Conservation (phyloP, 2,888 invertebrate genomes). For the Scaptomyza polygonia region DNA sequence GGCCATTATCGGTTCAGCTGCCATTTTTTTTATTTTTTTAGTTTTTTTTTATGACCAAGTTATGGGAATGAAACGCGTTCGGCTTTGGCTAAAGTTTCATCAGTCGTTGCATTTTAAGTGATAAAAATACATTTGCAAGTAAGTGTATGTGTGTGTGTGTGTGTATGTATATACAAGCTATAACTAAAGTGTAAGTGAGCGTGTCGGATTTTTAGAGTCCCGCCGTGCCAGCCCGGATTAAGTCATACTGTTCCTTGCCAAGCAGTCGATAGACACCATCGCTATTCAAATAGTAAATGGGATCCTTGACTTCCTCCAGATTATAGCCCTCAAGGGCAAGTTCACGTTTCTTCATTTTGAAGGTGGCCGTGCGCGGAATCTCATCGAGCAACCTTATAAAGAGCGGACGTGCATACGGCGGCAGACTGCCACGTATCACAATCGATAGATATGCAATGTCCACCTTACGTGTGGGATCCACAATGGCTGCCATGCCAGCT, state of each 20-base stretch:
- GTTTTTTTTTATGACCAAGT: conserved; percentile 60
- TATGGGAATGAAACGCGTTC: conserved; percentile 65
- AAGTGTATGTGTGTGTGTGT: not conserved
- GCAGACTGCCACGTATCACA: conserved; percentile 89
- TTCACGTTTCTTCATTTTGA: conserved; percentile 95
- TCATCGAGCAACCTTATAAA: conserved; percentile 92
- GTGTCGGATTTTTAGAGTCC: conserved; percentile 84
- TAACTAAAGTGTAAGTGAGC: conserved; percentile 13
- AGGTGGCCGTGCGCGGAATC: conserved; percentile 94
- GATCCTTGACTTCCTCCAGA: conserved; percentile 89
- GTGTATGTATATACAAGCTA: conserved; percentile 27
- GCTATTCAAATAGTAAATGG: conserved; percentile 89
- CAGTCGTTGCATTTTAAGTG: conserved; percentile 52
- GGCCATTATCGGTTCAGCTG: conserved; percentile 81
- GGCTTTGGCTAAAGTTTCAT: conserved; percentile 63
- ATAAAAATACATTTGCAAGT: conserved; percentile 38
- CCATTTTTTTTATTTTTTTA: conserved; percentile 46
- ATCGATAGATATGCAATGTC: conserved; percentile 87
- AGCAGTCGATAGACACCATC: conserved; percentile 85
- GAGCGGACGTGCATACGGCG: conserved; percentile 94
- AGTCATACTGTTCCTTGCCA: conserved; percentile 85
- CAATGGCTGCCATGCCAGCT: conserved; percentile 97
- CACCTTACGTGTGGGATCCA: conserved; percentile 87
- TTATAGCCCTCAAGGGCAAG: conserved; percentile 94
- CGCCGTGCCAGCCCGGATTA: conserved; percentile 85